Base-by-base conservation (phyloP, 2,797 vertebrate species). In the Micrastur ruficollis region DNA sequence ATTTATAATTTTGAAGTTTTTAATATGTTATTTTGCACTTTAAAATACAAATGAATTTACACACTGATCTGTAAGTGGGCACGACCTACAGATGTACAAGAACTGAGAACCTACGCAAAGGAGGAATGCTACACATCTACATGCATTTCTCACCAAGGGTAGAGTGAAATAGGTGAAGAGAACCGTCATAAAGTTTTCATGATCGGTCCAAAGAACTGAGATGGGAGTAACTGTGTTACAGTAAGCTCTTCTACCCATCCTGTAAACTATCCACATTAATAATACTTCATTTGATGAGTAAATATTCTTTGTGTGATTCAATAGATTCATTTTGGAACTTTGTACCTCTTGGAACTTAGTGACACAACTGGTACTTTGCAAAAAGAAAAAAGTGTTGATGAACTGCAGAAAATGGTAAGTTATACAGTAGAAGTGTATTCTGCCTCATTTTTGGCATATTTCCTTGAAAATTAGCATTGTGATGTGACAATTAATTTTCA, bases 401-500 rank as follows among this genome's bases (percentile, higher is more conserved):
- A 96, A 95, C 76, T 95, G 61, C 80, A 86, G 36, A 63, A 95
- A 96, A 94, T 18, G 25, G 47, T 86, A 92, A 92, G 86, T 94
- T 97, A 96, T 61, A 50, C 74, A 85, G 63, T 81, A 86, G 91
- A 98, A 95, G 68, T 44, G 23, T 93, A 93, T 96, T 92, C 88
- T 93, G 68, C 8, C 50, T 53, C 36, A 93, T 94, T 94, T 94
- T 90, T 91, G 96, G 89, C 68, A 63, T 87, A 94, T 93, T 97
- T 97, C 94, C 88, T 96, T 96, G 63, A 96, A 97, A 98, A 96
- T 96, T 95, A 94, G 93, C 91, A 95, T 56, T 71, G 81, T 89
- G 85, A 97, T 7, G 15, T 89, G 94, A 95, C 80, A 94, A 97
- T 97, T 95, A 94, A 96, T 97, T 98, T 96, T 97, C 94, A 93